These are phyloP conservation scores for Tuberolachnus salignus DNA, from an alignment of 2,888 invertebrate genomes.

Conservation along the genomic window DNA sequence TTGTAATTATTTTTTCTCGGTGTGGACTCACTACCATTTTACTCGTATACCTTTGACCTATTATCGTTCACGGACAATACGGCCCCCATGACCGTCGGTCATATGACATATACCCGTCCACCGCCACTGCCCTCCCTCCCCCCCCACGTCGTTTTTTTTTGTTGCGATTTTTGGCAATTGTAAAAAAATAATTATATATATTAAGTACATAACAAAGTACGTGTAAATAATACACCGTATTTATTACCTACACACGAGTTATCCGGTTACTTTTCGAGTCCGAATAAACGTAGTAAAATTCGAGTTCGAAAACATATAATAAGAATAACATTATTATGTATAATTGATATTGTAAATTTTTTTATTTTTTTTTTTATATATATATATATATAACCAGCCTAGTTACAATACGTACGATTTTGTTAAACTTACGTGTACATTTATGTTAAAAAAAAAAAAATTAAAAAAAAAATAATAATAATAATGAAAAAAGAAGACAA, in stretches of 20 bases:
- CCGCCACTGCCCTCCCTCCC: too few relatives aligned
- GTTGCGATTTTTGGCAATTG: too few relatives aligned
- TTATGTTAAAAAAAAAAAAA: not conserved
- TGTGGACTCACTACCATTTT: too few relatives aligned
- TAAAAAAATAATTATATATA: too few relatives aligned
- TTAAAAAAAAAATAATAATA: not conserved
- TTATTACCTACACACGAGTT: too few relatives aligned
- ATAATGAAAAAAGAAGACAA: not conserved
- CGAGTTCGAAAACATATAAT: not conserved
- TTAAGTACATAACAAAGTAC: not conserved
- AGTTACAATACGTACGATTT: not conserved
- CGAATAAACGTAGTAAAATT: not conserved
- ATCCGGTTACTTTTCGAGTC: not conserved
- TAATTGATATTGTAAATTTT: slow-evolving; percentile 23
- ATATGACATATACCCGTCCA: too few relatives aligned
- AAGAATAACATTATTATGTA: not conserved
- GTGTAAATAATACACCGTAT: too few relatives aligned
- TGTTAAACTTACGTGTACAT: not conserved
- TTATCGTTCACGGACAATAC: too few relatives aligned
- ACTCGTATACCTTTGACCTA: too few relatives aligned
- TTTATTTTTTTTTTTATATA: not conserved
- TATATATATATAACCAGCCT: not conserved
- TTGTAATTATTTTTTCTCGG: too few relatives aligned
- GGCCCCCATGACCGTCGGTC: too few relatives aligned
- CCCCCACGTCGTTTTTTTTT: too few relatives aligned